Evolutionary conservation across 2,888 invertebrate genomes (phyloP).

Genomic region (Phorcus lineatus): DNA sequence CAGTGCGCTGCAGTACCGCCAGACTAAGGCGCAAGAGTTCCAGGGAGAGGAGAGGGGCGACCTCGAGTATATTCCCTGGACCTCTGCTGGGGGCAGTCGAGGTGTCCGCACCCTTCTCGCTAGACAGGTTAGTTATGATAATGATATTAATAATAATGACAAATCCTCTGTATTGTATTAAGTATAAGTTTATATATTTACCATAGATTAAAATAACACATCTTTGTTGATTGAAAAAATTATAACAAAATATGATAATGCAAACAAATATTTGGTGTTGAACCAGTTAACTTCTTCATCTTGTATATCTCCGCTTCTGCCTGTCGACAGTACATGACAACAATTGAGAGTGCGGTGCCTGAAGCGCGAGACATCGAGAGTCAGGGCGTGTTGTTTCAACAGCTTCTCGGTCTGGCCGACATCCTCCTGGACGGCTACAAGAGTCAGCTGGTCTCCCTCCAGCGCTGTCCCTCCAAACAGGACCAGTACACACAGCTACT

Average conservation of each 20-base stretch:
- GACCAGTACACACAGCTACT: constrained; percentile 72
- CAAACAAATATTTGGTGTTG: no score
- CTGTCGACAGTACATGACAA: constrained; percentile 62
- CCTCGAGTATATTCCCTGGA: constrained; percentile 85
- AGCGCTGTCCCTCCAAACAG: constrained; percentile 40
- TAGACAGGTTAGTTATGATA: constrained; percentile 67
- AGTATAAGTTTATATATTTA: no score
- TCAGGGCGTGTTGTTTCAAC: constrained; percentile 81
- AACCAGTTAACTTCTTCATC: no score
- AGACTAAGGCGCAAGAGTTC: constrained; percentile 54
- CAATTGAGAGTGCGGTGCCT: constrained; percentile 69
- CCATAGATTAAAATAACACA: no score
- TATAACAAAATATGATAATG: no score
- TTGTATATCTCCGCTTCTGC: no score
- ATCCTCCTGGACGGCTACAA: constrained; percentile 84
- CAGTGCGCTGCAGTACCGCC: constrained; percentile 79
- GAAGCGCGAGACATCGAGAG: constrained; percentile 79
- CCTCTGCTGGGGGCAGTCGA: constrained; percentile 80
- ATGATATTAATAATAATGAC: background rate
- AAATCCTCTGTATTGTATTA: background rate
- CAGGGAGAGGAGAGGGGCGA: constrained; percentile 34
- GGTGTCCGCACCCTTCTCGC: constrained; percentile 74
- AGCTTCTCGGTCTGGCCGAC: constrained; percentile 84
- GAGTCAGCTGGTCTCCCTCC: constrained; percentile 80
- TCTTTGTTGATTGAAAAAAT: no score